Evolutionary conservation across 1,140 invertebrate species (phyloP), one percentile per base, ranked within the genome.

Genomic region (Druon quercuslanigerum): DNA sequence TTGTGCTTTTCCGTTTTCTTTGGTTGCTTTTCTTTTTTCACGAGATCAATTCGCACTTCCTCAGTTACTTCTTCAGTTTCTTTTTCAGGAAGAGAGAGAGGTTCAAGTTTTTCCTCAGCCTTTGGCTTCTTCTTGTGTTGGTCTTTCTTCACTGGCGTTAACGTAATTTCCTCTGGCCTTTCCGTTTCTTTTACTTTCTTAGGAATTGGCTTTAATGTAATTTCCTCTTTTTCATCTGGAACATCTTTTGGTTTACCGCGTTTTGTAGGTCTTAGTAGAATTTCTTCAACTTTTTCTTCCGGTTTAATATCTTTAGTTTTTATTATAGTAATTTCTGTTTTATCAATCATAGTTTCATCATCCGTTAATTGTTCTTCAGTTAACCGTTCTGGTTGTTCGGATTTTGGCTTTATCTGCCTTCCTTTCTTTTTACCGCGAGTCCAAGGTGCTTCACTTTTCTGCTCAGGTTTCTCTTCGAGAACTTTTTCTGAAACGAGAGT

Each of bases 21-120:
- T 11, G 40, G 40, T 11, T 70, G 80, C 79, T 79, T 83, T 77
- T 50, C 70, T 71, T 76, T 33, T 33, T 51, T 20, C n/a, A 40
- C 75, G 40, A 60, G 20, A 50, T 14, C 16, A 12, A 17, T 11
- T 14, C 33, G 14, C 14, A 19, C 17, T 79, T 92, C 87, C 79
- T 92, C 90, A 11, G 88, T 89, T 60, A 90, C 83, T 79, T 91
- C 87, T 80, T 92, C 90, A 14, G 88, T 90, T 66, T 90, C 84
- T 77, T 92, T 85, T 82, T 89, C 89, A 9, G 5, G 9, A 46
- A 46, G 40, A 46, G 40, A 46, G 40, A 46, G 0, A 11, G 40
- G 40, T 46, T 46, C 8, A 46, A 46, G 40, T 11, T 1, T 46
- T 46, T 46, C 8, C 0, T 46, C 40, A 46, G 25, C 2, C 25